Evolutionary conservation across 92 coral and sea anemone species (phyloP), one percentile per base, ranked within the genome.

Genomic region (Bergia sp.): DNA sequence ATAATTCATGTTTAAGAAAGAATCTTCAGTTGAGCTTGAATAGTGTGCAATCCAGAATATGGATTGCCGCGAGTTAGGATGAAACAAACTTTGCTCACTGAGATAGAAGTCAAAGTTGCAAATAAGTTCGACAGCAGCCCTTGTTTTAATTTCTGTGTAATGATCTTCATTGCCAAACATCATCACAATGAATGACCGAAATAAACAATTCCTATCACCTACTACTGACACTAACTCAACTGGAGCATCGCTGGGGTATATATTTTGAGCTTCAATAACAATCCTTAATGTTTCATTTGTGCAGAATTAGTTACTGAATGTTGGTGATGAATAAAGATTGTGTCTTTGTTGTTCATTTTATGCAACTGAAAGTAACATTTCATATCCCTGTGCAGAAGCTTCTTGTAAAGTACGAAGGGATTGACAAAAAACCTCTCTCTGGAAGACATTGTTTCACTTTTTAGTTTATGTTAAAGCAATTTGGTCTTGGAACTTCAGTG

Each of bases 121-220:
- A n/a, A n/a, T n/a, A n/a, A n/a, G n/a, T n/a, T n/a, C n/a, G n/a
- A n/a, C n/a, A n/a, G n/a, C n/a, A 64, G 93, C 86, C 86, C 91
- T 83, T 47, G 90, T 75, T 67, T 89, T 66, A 86, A 91, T 88
- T 91, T 91, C 91, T 64, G 77, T 66, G 44, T 91, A 89, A 57
- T 82, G 80, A 20, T 89, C 79, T 74, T 91, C 81, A 88, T 77
- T 47, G 37, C 91, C 93, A 82, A 87, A 91, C 21, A 65, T 75
- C 67, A 79, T 43, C 36, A 76, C 79, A 88, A 91, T 88, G 55
- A 86, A 86, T 61, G 88, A 37, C 61, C 89, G 80, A 58, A 91
- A 91, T 38, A 91, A 86, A 81, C 93, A 91, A 74, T 91, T 91
- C 41, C 93, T 91, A 88, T 88, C 91, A 38, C 89, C 93, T 79